Base-by-base conservation (phyloP, 1,140 invertebrate genomes). In the Camponotus floridanus region DNA sequence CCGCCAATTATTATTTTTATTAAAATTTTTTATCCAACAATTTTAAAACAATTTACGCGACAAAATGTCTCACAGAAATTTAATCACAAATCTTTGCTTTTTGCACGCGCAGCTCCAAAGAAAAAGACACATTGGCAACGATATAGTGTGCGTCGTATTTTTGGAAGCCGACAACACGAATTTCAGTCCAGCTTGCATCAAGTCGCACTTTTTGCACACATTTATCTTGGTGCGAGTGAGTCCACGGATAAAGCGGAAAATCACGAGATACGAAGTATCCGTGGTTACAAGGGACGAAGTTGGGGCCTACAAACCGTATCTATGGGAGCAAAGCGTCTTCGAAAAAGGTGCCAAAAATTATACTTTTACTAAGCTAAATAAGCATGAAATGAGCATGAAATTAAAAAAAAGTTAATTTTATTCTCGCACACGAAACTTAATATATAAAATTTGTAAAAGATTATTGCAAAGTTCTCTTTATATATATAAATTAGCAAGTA, bases 271-370 rank as follows among this genome's bases (percentile, higher is more conserved):
- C 93, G 98, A 99, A 94, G 97, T 98, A 64, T 98, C 98, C 0
- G 98, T 99, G 5, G 98, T 99, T 26, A 99, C 99, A 0, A 96
- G 99, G 67, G 98, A 99, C 94, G 99, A 99, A 96, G 99, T 99
- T 0, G 99, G 99, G 13, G 98, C 98, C 78, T 99, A 99, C 96
- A 99, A 99, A 92, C 99, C 99, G 45, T 98, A 98, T 93, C 95
- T 99, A 15, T 99, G 98, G 97, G 98, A 98, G 93, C 98, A 99
- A 94, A 98, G 98, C 71, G 97, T 99, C 61, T 99, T 99, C 94
- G 97, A 98, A 93, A 99, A 98, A 96, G 98, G 98, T 95, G 91
- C 13, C 7, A 4, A 18, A 51, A 51, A 18, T 73, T 65, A 48
- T 8, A 74, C 42, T 55, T 73, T 48, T 42, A 45, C 8, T 31